Conservation (phyloP, 1,140 invertebrate species). For the Anadara kagoshimensis region DNA sequence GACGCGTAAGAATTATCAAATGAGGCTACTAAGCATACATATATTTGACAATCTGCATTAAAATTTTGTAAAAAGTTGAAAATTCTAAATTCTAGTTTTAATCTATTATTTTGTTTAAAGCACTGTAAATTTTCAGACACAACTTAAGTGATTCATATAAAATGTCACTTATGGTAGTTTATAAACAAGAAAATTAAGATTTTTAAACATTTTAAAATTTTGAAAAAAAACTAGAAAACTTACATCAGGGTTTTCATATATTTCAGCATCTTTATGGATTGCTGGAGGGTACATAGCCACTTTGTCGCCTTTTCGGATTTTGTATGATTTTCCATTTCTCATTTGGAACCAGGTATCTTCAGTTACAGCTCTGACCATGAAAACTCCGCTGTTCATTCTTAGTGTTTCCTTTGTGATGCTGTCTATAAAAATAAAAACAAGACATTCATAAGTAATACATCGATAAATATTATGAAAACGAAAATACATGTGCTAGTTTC, state of each 20-base stretch:
- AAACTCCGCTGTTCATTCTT: constrained; percentile 70
- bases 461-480: too few species aligned
- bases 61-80: too few species aligned
- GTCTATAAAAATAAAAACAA: constrained; percentile 60
- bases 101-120: too few species aligned
- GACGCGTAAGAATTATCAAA: too few species aligned
- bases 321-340: constrained; percentile 55
- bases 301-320: constrained; percentile 68
- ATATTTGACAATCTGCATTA: too few species aligned
- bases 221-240: too few species aligned
- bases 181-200: too few species aligned
- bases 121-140: too few species aligned
- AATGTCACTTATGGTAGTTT: not conserved
- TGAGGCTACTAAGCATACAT: too few species aligned
- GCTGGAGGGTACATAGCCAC: constrained; percentile 73
- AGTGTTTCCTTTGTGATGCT: constrained; percentile 69
- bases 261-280: constrained; percentile 73
- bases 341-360: constrained; percentile 68
- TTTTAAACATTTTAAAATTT: not conserved
- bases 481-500: too few species aligned
- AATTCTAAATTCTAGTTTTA: too few species aligned
- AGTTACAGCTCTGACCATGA: constrained; percentile 69
- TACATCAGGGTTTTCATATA: constrained; percentile 72
- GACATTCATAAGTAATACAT: constrained; percentile 1
- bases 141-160: too few species aligned